These are phyloP conservation scores for Oedothorax gibbosus DNA, from an alignment of 1,140 invertebrate species.

Conservation along the genomic window DNA sequence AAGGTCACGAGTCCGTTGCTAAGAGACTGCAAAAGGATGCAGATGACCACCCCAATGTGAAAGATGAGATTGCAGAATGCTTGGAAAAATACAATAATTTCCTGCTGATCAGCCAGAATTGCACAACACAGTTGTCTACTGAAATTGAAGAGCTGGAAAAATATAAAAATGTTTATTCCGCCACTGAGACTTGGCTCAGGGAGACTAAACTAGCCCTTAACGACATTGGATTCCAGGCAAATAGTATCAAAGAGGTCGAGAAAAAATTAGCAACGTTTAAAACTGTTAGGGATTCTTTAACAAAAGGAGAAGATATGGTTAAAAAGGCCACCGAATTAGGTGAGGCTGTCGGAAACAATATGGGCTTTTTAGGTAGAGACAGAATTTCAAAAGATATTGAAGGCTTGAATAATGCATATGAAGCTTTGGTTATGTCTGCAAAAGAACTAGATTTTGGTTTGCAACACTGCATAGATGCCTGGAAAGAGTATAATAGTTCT, in stretches of 20 bases:
- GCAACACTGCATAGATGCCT: conserved; percentile 83
- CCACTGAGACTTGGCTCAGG: conserved; percentile 88
- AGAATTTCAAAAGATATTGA: conserved; percentile 85
- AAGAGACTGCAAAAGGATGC: conserved; percentile 66
- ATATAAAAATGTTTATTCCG: conserved; percentile 84
- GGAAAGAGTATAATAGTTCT: conserved; percentile 85
- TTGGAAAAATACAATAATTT: conserved; percentile 57
- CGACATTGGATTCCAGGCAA: conserved; percentile 84
- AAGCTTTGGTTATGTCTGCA: conserved; percentile 83
- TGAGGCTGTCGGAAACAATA: conserved; percentile 82
- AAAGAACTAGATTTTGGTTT: conserved; percentile 83
- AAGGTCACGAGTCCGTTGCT: conserved; percentile 77
- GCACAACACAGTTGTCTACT: conserved; percentile 73
- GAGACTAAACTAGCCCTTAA: conserved; percentile 85
- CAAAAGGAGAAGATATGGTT: conserved; percentile 79
- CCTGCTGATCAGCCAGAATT: conserved; percentile 66
- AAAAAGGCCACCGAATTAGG: conserved; percentile 81
- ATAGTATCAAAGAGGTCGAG: conserved; percentile 80
- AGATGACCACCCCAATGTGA: conserved; percentile 69
- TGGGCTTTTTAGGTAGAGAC: conserved; percentile 87
- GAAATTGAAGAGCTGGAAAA: conserved; percentile 89
- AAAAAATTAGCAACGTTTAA: conserved; percentile 80
- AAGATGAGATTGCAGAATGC: conserved; percentile 81
- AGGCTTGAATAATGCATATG: conserved; percentile 87
- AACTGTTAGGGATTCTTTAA: conserved; percentile 76